Percentiles rank a stretch among this genome's conserved stretches.
Evolutionary conservation across 23 tunicate species (phyloP).

Genomic region (Styela clava): DNA sequence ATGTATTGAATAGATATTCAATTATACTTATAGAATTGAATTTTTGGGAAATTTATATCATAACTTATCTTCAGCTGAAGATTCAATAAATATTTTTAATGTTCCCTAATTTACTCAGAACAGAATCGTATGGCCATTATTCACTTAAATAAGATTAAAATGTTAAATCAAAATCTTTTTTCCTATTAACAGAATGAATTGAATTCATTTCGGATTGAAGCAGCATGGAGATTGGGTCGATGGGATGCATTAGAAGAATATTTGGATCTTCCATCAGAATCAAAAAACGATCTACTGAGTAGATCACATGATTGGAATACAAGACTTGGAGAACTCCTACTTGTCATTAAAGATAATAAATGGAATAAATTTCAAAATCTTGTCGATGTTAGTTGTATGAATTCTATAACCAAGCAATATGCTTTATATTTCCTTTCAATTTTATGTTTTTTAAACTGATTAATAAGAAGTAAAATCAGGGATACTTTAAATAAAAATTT

Average conservation of each 20-base stretch:
- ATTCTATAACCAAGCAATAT: no score
- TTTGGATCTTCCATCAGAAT: background rate
- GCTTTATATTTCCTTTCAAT: background rate
- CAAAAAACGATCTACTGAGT: background rate
- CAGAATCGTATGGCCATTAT: no score
- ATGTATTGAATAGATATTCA: no score
- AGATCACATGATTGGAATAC: constrained; percentile 52
- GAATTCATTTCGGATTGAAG: constrained; percentile 56
- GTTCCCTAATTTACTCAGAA: no score
- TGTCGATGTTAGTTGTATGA: constrained; percentile 43
- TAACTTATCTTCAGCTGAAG: no score
- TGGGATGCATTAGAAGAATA: constrained; percentile 74
- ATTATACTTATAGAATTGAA: no score
- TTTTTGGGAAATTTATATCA: no score
- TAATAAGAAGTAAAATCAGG: background rate
- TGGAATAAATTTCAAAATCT: constrained; percentile 47
- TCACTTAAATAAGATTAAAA: no score
- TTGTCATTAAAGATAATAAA: constrained; percentile 38
- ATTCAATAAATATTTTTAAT: no score
- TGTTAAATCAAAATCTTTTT: no score
- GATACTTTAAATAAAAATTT: background rate
- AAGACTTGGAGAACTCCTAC: constrained; percentile 53
- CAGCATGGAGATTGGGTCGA: constrained; percentile 87
- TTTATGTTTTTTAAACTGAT: background rate
- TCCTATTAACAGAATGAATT: constrained; percentile 78